A percentile compares a stretch with the other conserved stretches of the same genome.
phyloP scores from a whole-genome alignment of 2,113 vertebrate genomes.

The Istiophorus platypterus region DNA sequence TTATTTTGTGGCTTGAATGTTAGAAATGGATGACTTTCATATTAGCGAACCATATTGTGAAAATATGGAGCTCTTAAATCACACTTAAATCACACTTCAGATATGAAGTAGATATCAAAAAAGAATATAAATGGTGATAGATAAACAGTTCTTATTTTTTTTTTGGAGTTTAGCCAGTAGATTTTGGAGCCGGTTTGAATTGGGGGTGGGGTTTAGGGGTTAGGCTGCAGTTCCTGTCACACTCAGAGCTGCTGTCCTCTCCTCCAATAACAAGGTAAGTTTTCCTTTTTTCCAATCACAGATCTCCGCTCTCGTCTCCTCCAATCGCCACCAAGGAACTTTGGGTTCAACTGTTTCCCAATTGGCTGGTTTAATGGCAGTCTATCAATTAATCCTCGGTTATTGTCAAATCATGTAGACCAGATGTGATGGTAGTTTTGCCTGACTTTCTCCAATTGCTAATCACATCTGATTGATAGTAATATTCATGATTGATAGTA shows the following conservation, averaged over 20 bases:
- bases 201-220: conserved; percentile 45
- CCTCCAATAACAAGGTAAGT: conserved; percentile 52
- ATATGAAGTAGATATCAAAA: conserved; percentile 36
- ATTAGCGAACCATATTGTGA: conserved; percentile 51
- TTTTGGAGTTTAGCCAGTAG: conserved; percentile 15
- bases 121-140: conserved; percentile 8
- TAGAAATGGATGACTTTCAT: conserved; percentile 71
- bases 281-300: conserved; percentile 58
- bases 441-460: conserved; percentile 27
- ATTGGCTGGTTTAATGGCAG: conserved; percentile 51
- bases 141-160: conserved; percentile 13
- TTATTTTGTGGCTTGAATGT: conserved; percentile 70
- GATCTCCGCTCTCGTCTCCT: conserved; percentile 75
- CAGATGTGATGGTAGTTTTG: conserved; percentile 66
- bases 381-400: conserved; percentile 31
- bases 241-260: conserved; percentile 69
- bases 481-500: conserved; percentile 38
- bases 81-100: conserved; percentile 51
- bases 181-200: conserved; percentile 54
- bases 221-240: conserved; percentile 72
- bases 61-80: conserved; percentile 65
- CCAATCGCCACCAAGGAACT: conserved; percentile 75
- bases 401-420: conserved; percentile 39
- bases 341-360: conserved; percentile 56
- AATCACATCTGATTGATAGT: conserved; percentile 70